phyloP scores from a whole-genome alignment of 2,113 vertebrate species.

The Corydoras maculifer region DNA sequence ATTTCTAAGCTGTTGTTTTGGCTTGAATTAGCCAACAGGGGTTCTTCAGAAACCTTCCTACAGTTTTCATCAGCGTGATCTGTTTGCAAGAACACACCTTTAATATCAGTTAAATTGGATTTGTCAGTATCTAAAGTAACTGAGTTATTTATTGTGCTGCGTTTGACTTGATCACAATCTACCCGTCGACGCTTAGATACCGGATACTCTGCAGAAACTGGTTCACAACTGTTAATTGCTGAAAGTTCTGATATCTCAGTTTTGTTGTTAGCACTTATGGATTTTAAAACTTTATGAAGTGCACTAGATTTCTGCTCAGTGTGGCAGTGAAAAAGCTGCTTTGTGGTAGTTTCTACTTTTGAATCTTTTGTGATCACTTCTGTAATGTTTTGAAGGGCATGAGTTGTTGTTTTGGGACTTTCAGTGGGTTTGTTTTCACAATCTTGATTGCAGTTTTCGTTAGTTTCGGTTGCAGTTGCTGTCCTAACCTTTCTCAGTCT shows the following conservation, averaged over 20 bases:
- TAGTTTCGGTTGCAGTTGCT: background rate
- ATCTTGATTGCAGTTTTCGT: background rate
- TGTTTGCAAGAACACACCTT: background rate
- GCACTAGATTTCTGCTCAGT: constrained; percentile 48
- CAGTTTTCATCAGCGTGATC: background rate
- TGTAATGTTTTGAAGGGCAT: constrained; percentile 15
- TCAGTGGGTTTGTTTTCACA: background rate
- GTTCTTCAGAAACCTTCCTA: no score
- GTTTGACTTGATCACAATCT: constrained; percentile 2
- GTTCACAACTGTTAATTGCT: background rate
- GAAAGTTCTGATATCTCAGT: background rate
- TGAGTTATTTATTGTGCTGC: no score
- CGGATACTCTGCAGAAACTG: constrained; percentile 21
- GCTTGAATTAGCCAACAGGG: background rate
- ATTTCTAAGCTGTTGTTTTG: background rate
- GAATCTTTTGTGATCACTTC: background rate
- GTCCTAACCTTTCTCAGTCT: background rate
- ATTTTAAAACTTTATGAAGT: constrained; percentile 63
- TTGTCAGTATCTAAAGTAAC: no score
- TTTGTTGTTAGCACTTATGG: constrained; percentile 52
- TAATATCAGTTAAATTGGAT: no score
- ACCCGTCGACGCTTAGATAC: constrained; percentile 55
- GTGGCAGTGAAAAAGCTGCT: background rate
- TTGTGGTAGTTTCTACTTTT: background rate
- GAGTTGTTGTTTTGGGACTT: constrained; percentile 7